Evolutionary conservation across 2,888 invertebrate genomes (phyloP), one percentile per base, ranked within the genome.

Genomic region (Aspidiotus destructor): DNA sequence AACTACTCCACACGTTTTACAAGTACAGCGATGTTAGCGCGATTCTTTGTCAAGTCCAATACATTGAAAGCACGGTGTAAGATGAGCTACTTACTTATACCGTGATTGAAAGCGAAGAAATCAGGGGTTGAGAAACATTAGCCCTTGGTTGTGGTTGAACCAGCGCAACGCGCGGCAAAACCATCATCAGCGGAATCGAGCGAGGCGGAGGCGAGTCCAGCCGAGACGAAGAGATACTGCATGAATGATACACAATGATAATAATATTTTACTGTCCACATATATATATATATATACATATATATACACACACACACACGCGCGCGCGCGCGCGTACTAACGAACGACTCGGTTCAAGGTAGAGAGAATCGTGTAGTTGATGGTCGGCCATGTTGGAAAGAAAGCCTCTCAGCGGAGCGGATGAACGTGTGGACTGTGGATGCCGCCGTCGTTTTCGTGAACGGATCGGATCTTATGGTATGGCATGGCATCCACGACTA

Each of bases 51-150:
- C n/a, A n/a, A n/a, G n/a, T n/a, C n/a, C n/a, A n/a, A n/a, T n/a
- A n/a, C n/a, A n/a, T n/a, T n/a, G n/a, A n/a, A n/a, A n/a, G n/a
- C n/a, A n/a, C n/a, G n/a, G n/a, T n/a, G n/a, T n/a, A n/a, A n/a
- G n/a, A n/a, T n/a, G n/a, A n/a, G n/a, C n/a, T n/a, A n/a, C n/a
- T n/a, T n/a, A n/a, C n/a, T n/a, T n/a, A n/a, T n/a, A n/a, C n/a
- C n/a, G n/a, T n/a, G n/a, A n/a, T n/a, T n/a, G 28, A 28, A 28
- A 28, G 28, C 28, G 5, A 28, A 28, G 28, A 17, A 28, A 42
- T 48, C 67, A 60, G 58, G 67, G 67, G 67, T 67, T 67, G 67
- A 67, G 67, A 67, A 67, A 67, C 67, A 67, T 58, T 67, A 67
- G 67, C 58, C 9, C 57, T 17, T 16, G 41, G 63, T 28, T 28